Conservation (phyloP, 2,797 vertebrate genomes). For the Lacerta viridis region DNA sequence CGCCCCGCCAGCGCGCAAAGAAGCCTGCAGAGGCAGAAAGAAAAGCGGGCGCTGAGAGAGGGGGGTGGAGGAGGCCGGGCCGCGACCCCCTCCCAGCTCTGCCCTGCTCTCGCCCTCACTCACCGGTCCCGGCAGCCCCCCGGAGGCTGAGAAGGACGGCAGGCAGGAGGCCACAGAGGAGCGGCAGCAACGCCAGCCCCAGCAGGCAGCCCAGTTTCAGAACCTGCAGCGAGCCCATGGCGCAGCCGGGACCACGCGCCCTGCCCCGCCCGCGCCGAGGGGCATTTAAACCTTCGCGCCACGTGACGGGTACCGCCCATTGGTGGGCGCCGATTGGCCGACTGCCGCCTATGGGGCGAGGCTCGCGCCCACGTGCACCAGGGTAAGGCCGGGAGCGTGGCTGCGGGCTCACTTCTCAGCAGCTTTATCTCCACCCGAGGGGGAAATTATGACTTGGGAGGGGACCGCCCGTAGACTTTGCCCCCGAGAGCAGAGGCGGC, state of each 20-base stretch:
- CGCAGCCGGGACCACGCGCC: neutral
- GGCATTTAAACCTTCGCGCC: neutral
- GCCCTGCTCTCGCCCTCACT: neutral
- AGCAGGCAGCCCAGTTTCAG: conserved; percentile 18
- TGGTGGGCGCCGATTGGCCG: neutral
- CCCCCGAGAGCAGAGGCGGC: too few species aligned
- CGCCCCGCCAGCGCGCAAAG: conserved; percentile 80
- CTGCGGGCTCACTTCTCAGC: neutral
- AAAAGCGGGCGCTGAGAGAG: neutral
- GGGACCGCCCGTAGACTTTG: too few species aligned
- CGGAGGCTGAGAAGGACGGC: conserved; percentile 9
- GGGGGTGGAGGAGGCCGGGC: neutral
- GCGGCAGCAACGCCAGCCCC: conserved; percentile 21
- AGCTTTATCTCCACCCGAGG: too few species aligned
- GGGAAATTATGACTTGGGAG: too few species aligned
- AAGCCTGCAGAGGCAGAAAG: conserved; percentile 65
- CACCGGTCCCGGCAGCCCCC: neutral
- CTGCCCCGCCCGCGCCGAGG: fast-evolving
- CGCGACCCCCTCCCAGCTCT: too few species aligned
- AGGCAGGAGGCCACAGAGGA: conserved; percentile 36
- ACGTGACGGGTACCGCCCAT: neutral
- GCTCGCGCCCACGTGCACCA: neutral
- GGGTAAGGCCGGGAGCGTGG: neutral
- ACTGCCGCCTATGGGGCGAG: neutral
- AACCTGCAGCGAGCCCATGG: neutral